phyloP scores from a whole-genome alignment of 2,888 invertebrate genomes.

The Colletes collaris region DNA sequence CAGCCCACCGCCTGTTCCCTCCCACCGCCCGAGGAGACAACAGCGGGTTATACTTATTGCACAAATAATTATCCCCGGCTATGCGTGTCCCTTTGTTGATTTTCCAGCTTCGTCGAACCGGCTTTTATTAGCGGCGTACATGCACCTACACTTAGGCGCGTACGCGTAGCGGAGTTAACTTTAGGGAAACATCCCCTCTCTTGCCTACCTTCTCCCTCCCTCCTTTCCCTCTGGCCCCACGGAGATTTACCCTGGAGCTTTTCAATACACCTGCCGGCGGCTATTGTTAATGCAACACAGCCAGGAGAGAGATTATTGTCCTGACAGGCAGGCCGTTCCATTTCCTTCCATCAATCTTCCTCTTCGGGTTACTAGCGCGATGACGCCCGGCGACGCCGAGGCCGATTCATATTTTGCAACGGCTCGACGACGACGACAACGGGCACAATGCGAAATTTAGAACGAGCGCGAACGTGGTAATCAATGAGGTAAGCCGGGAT shows the following conservation, averaged over 20 bases:
- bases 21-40: constrained; percentile 7
- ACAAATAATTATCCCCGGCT: constrained; percentile 40
- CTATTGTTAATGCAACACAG: constrained; percentile 41
- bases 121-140: constrained; percentile 34
- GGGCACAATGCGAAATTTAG: constrained; percentile 61
- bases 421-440: constrained; percentile 25
- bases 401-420: constrained; percentile 56
- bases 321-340: constrained; percentile 48
- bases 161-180: not conserved
- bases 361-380: constrained; percentile 4
- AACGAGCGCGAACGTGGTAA: constrained; percentile 63
- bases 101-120: not conserved
- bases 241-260: constrained; percentile 35
- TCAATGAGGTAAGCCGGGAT: constrained; percentile 66
- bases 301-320: constrained; percentile 53
- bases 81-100: constrained; percentile 11
- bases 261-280: constrained; percentile 49
- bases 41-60: constrained; percentile 35
- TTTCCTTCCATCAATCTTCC: constrained; percentile 63
- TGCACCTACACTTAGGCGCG: not conserved
- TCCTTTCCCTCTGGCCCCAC: not conserved
- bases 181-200: not conserved
- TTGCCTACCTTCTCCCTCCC: not conserved
- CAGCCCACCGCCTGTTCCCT: not conserved
- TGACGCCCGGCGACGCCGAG: constrained; percentile 16